Conservation (phyloP, 2,113 vertebrate genomes). For the Tor tambroides region DNA sequence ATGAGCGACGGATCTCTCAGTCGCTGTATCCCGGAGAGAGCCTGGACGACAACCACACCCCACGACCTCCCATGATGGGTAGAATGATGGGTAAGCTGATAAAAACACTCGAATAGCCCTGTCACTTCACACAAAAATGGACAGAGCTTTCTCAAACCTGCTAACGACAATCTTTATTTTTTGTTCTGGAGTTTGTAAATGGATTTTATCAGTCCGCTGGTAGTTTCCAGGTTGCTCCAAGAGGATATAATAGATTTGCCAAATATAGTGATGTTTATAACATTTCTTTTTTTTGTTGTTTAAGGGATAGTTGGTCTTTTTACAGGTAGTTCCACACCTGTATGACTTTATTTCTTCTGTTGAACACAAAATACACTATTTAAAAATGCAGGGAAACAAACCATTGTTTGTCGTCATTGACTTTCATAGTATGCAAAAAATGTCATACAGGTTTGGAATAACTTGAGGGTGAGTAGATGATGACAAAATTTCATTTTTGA, state of each 20-base stretch:
- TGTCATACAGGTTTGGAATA: too few relatives aligned
- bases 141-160: neutral
- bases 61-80: slow-evolving; percentile 70
- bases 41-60: slow-evolving; percentile 74
- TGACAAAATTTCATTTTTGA: too few relatives aligned
- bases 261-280: neutral
- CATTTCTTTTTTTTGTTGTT: too few relatives aligned
- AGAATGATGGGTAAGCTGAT: slow-evolving; percentile 88
- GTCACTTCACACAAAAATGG: neutral
- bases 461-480: too few relatives aligned
- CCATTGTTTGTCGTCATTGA: too few relatives aligned
- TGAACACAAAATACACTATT: too few relatives aligned
- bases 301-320: too few relatives aligned
- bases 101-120: neutral
- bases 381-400: too few relatives aligned
- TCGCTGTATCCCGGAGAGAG: slow-evolving; percentile 83
- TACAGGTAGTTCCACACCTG: too few relatives aligned
- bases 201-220: neutral
- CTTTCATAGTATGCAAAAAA: too few relatives aligned
- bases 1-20: slow-evolving; percentile 91
- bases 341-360: too few relatives aligned
- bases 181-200: neutral
- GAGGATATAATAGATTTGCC: neutral
- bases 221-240: neutral
- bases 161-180: neutral